Evolutionary conservation across 2,888 invertebrate genomes (phyloP), one percentile per base, ranked within the genome.

Genomic region (Luffia ferchaultella): DNA sequence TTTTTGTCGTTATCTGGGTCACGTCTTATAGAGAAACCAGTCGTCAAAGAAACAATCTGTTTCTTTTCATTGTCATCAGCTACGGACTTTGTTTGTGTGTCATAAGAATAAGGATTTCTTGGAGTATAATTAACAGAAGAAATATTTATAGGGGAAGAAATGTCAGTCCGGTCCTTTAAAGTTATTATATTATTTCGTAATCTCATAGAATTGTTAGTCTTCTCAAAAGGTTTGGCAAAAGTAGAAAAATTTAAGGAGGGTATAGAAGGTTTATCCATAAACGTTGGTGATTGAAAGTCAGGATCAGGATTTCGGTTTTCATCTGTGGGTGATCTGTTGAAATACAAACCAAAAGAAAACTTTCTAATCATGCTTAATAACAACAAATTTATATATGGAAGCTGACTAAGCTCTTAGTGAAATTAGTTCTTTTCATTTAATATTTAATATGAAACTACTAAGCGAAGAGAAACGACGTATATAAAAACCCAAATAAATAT

Each of bases 321-420:
- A 75, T 80, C 79, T 69, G 80, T 75, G 65, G 85, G 76, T 74
- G 78, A 85, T 85, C 85, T 85, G 85, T 83, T 76, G 78, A 85
- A 58, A 83, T 80, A 83, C 65, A 84, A 83, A 83, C 77, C 76
- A 79, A 72, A 74, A 60, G 74, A 76, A n/a, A n/a, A 70, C 72
- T 72, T 65, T 65, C 62, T 59, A 58, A 30, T 42, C 20, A 19
- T 49, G 49, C 19, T 43, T 2, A 19, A 48, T 42, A 42, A 18
- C 16, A 18, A 7, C 30, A 7, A 30, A 30, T 30, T 30, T 30
- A 12, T 30, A 30, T 30, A 30, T n/a, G 30, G 30, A 30, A 30
- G 30, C 12, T 30, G 12, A 30, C 30, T 30, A 7, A 3, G 3
- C 5, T 7, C 12, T 30, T 30, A 7, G 12, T 3, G 12, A 30